Conservation (phyloP, 2,797 vertebrate genomes). For the Manis javanica region DNA sequence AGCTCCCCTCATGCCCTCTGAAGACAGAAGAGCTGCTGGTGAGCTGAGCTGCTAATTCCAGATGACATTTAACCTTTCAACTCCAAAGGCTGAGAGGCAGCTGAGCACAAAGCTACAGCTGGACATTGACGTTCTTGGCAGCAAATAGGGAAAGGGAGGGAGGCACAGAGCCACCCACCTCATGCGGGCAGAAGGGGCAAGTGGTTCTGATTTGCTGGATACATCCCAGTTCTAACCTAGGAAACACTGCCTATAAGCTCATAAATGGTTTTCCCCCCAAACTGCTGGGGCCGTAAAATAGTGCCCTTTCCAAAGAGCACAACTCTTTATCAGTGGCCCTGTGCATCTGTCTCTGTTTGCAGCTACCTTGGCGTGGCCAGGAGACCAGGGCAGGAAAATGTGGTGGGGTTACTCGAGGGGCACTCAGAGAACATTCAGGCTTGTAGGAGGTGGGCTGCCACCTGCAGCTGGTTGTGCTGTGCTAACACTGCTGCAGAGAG, state of each 20-base stretch:
- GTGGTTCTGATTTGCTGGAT: background rate
- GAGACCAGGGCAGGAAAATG: background rate
- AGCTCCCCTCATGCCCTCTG: background rate
- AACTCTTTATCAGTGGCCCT: background rate
- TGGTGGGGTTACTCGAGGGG: too few species aligned
- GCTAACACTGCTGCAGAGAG: background rate
- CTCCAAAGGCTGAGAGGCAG: background rate
- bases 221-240: background rate
- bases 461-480: too few species aligned
- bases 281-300: background rate
- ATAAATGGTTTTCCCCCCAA: background rate
- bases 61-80: background rate
- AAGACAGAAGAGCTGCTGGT: background rate
- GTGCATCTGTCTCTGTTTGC: background rate
- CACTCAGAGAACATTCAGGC: background rate
- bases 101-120: constrained; percentile 1
- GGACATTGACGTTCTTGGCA: background rate
- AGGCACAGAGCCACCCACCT: background rate
- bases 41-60: background rate
- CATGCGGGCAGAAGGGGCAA: background rate
- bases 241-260: background rate
- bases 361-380: background rate
- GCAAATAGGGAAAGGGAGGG: background rate
- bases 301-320: background rate
- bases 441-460: background rate